Percentiles rank a stretch among this genome's conserved stretches.
phyloP scores from a whole-genome alignment of 2,113 vertebrate species.

The Camelus bactrianus region DNA sequence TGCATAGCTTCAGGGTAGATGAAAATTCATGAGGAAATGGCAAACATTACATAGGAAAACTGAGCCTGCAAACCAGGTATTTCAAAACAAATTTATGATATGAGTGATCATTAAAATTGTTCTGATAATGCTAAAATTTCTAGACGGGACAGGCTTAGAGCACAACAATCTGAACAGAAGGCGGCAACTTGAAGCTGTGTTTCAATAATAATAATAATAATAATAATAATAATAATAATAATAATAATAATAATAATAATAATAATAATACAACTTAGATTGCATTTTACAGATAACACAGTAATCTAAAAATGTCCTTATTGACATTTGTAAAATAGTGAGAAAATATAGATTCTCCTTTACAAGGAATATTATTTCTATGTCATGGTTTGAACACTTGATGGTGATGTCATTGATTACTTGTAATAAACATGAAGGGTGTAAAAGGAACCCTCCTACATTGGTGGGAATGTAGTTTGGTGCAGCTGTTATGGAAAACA shows the following conservation, averaged over 20 bases:
- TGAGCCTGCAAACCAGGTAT: not conserved
- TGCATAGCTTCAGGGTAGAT: not conserved
- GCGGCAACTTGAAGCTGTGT: not conserved
- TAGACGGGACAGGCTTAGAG: not conserved
- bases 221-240: too few relatives aligned
- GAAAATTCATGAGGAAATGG: not conserved
- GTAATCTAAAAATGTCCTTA: not conserved
- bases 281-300: not conserved
- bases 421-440: not conserved
- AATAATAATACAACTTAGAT: not conserved
- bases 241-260: too few relatives aligned
- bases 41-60: not conserved
- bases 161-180: not conserved
- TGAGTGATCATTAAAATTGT: not conserved
- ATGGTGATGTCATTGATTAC: not conserved
- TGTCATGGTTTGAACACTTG: not conserved
- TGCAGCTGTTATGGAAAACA: too few relatives aligned
- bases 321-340: not conserved
- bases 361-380: not conserved
- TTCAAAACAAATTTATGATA: not conserved
- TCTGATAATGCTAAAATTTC: not conserved
- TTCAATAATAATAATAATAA: not conserved
- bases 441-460: not conserved
- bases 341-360: not conserved
- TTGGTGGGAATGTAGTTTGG: too few relatives aligned